phyloP scores from a whole-genome alignment of 2,797 vertebrate species.

The Esox lucius region DNA sequence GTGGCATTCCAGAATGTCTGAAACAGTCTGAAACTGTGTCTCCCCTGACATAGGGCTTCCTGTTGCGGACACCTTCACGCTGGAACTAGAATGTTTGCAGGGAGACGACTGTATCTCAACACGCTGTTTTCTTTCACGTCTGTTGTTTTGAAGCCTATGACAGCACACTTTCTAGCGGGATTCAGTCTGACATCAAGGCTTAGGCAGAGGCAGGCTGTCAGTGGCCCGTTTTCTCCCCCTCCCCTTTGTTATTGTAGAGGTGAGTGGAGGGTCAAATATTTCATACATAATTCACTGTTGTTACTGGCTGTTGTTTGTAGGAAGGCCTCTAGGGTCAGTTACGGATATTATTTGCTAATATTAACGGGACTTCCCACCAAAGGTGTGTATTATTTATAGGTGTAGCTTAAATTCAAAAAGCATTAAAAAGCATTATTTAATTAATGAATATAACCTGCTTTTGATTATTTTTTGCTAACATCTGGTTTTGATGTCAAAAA shows the following conservation, averaged over 20 bases:
- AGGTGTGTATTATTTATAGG: background rate
- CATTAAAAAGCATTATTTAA: background rate
- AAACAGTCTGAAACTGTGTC: background rate
- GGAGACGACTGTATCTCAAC: conserved; percentile 70
- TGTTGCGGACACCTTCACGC: background rate
- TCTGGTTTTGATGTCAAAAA: conserved; percentile 19
- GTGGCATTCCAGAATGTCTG: conserved; percentile 19
- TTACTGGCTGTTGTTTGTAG: background rate
- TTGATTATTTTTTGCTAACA: background rate
- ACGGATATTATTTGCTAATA: conserved; percentile 1
- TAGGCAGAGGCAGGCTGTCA: background rate
- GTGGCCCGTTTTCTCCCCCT: background rate
- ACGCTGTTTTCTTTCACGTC: conserved; percentile 68
- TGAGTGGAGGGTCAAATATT: background rate
- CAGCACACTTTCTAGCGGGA: conserved; percentile 76
- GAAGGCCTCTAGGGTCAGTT: background rate
- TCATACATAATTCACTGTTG: background rate
- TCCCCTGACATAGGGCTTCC: background rate
- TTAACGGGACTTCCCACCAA: background rate
- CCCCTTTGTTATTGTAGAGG: background rate
- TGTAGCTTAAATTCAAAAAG: background rate
- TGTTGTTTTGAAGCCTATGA: conserved; percentile 75
- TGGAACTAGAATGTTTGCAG: conserved; percentile 32
- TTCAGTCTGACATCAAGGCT: conserved; percentile 73
- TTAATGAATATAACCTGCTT: background rate